Percentiles rank a stretch among this genome's conserved stretches.
Evolutionary conservation across 2,113 vertebrate species (phyloP).

Genomic region (Promerops cafer): DNA sequence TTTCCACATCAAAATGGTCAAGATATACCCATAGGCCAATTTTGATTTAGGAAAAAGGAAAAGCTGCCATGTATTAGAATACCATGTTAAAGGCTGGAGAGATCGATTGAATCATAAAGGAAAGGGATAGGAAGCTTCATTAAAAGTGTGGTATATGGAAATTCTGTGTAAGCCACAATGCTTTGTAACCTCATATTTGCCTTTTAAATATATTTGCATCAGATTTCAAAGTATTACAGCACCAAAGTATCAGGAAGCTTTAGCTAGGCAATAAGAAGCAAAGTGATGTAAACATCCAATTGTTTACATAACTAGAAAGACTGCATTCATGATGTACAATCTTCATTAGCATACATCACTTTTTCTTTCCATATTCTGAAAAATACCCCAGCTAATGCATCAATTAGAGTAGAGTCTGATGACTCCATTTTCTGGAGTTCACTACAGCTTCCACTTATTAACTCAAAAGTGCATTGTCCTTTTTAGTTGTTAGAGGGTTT

Average conservation of each 20-base stretch:
- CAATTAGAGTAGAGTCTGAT: background rate
- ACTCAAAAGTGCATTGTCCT: background rate
- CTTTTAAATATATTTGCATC: background rate
- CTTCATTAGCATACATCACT: background rate
- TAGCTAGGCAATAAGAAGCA: background rate
- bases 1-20: background rate
- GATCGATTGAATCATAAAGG: background rate
- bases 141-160: background rate
- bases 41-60: background rate
- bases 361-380: background rate
- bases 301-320: background rate
- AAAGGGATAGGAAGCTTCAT: background rate
- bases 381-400: background rate
- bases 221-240: background rate
- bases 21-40: background rate
- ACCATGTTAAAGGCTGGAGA: background rate
- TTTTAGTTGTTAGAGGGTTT: background rate
- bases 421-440: background rate
- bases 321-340: background rate
- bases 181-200: background rate
- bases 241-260: background rate
- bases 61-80: background rate
- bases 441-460: background rate
- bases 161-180: background rate
- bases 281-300: background rate